Evolutionary conservation across 2,797 vertebrate species (phyloP), one percentile per base, ranked within the genome.

Genomic region (Sebastes iracundus): DNA sequence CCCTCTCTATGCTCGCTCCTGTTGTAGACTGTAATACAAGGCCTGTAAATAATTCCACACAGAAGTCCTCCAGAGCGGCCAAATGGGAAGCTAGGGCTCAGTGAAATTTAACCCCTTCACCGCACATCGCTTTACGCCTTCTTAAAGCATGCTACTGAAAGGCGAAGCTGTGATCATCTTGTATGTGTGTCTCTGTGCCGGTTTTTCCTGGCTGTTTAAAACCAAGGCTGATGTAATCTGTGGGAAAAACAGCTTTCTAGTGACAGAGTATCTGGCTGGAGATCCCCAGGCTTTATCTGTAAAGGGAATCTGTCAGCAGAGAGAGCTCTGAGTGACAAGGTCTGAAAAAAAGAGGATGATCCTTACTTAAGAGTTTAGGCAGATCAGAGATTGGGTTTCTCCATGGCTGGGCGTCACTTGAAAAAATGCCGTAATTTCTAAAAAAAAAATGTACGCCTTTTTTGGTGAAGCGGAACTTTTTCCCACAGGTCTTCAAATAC

Each of bases 31-130:
- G 76, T 83, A 90, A 90, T 88, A 83, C 85, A 80, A 70, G 81
- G 83, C 69, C 83, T 86, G 93, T 93, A 87, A 94, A 94, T 94
- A 92, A 94, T 93, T 92, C 90, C 90, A 90, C 83, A 88, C 78
- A 80, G 79, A 92, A 88, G 84, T 85, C 82, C 80, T 86, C 87
- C 61, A 82, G 73, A 87, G 84, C 4, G 1, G 71, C 74, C 52
- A 20, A 80, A 88, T 72, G 77, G 80, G 84, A 88, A 87, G 84
- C 68, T 2, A 53, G 42, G 69, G 70, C 87, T 92, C 73, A 79
- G 72, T 65, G 69, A 88, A 81, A 83, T 83, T 81, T 85, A 92
- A 90, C 92, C 77, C 89, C 33, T 87, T 90, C 72, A 20, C 58
- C 16, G 49, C 49, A 13, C 72, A 42, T 65, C 3, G 20, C 68